Percentiles rank a stretch among this genome's conserved stretches.
Conservation (phyloP, 2,888 invertebrate genomes). For the Caprella mutica region DNA sequence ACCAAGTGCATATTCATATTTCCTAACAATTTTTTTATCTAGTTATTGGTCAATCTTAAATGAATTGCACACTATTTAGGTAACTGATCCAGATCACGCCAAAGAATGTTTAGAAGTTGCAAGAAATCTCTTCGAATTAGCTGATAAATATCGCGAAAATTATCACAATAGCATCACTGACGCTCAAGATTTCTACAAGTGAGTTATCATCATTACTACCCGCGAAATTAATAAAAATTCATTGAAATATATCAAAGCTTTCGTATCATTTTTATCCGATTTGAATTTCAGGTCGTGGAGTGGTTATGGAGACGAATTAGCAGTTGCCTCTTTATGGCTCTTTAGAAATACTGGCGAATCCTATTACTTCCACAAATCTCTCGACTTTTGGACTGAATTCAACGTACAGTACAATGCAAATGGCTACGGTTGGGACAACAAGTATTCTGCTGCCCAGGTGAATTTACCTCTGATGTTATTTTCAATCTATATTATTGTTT, state of each 20-base stretch:
- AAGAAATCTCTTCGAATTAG: constrained; percentile 34
- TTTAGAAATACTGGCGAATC: constrained; percentile 46
- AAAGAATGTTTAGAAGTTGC: constrained; percentile 21
- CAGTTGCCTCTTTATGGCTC: constrained; percentile 50
- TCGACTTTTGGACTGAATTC: constrained; percentile 14
- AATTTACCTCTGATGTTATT: constrained; percentile 35
- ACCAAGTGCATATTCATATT: too few species aligned
- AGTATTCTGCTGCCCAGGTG: constrained; percentile 43
- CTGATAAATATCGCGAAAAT: constrained; percentile 30
- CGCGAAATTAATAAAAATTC: too few species aligned
- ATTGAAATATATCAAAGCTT: too few species aligned
- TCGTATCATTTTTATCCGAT: too few species aligned
- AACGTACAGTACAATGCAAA: constrained; percentile 38
- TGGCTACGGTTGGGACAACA: constrained; percentile 48
- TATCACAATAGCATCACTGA: constrained; percentile 33
- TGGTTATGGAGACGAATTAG: constrained; percentile 47
- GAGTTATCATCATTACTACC: too few species aligned
- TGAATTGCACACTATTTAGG: too few species aligned
- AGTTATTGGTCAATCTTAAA: too few species aligned
- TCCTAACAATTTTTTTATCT: too few species aligned
- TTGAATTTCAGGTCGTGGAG: constrained; percentile 1
- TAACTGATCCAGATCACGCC: too few species aligned
- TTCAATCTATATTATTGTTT: too few species aligned
- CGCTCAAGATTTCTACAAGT: constrained; percentile 34
- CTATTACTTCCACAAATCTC: constrained; percentile 45